phyloP scores from a whole-genome alignment of 2,888 invertebrate species.

The Plebejus melissa region DNA sequence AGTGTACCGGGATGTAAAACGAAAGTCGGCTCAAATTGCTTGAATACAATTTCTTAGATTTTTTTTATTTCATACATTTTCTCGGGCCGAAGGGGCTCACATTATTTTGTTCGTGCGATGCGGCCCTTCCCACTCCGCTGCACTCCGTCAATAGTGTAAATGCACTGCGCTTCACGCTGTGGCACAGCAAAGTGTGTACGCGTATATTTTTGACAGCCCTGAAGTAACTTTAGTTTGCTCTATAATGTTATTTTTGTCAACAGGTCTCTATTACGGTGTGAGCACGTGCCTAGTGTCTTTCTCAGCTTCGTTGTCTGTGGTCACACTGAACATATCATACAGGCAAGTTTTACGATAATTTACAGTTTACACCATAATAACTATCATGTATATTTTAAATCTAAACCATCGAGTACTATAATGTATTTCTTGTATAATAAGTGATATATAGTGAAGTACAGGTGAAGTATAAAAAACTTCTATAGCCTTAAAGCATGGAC shows the following conservation, averaged over 20 bases:
- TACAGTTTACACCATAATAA: background rate
- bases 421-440: too few relatives aligned
- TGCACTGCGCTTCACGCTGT: background rate
- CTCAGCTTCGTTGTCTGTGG: slow-evolving; percentile 89
- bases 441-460: too few relatives aligned
- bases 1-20: background rate
- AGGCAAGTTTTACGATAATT: slow-evolving; percentile 57
- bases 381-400: too few relatives aligned
- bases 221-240: slow-evolving; percentile 15
- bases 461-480: too few relatives aligned
- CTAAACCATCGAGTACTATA: too few relatives aligned
- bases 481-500: too few relatives aligned
- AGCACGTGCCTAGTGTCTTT: slow-evolving; percentile 90
- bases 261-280: slow-evolving; percentile 90
- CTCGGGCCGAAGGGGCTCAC: too few relatives aligned
- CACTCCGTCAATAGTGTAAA: background rate
- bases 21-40: background rate
- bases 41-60: background rate
- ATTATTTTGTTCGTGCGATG: too few relatives aligned
- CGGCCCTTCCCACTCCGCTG: too few relatives aligned
- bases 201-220: background rate
- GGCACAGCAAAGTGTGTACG: background rate
- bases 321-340: slow-evolving; percentile 92
- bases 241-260: slow-evolving; percentile 41
- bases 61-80: background rate